Base-by-base conservation (phyloP, 2,113 vertebrate species). In the Ammospiza caudacuta region DNA sequence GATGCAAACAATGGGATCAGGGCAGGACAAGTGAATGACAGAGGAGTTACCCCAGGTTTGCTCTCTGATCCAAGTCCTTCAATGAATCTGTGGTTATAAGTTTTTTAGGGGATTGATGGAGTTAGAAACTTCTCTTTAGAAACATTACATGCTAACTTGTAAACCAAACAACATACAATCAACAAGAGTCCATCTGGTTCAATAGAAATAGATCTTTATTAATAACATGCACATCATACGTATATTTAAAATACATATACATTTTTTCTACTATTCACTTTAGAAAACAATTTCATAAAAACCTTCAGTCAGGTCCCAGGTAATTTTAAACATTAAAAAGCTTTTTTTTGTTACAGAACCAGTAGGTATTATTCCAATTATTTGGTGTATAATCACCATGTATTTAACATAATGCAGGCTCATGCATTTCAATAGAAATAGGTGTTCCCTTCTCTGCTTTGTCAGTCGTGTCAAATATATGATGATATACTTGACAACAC, bases 201-300 rank as follows among this genome's bases (percentile, higher is more conserved):
- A 97, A 95, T 96, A 98, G 97, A 98, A 98, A 97, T 97, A 97
- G 97, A 96, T 92, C 96, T 98, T 98, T 98, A 97, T 98, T 98
- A 94, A 93, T 95, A 97, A 96, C 96, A 97, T 97, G 97, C 97
- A 97, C 96, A 74, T 95, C 82, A 91, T 95, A 95, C 78, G 59
- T 97, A 94, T 97, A 95, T 96, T 96, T 97, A 98, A 98, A 98
- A 98, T 98, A 98, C 97, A 98, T 95, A 93, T 97, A 95, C 96
- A 89, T 97, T 98, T 95, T 97, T 97, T 96, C 95, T 98, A 97
- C 94, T 90, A 94, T 91, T 95, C 95, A 96, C 96, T 96, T 98
- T 98, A 98, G 95, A 98, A 98, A 98, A 97, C 97, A 97, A 95
- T 94, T 95, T 96, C 94, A 97, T 97, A 98, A 97, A 97, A 98